Conservation (phyloP, 2,797 vertebrate species). For the Platalea minor region DNA sequence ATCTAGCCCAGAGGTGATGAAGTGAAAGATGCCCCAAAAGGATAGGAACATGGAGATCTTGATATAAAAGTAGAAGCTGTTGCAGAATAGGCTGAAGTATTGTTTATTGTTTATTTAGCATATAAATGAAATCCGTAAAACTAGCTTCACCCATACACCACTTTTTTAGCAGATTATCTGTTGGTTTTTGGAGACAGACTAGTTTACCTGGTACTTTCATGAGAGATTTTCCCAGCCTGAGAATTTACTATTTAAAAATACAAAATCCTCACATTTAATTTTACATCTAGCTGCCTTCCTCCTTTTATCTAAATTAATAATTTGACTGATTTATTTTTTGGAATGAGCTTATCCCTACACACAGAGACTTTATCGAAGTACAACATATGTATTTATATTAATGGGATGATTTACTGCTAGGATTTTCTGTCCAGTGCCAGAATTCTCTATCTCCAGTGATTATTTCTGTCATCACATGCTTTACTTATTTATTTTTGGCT, state of each 20-base stretch:
- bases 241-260: not conserved
- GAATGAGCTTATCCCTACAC: not conserved
- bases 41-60: not conserved
- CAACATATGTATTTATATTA: not conserved
- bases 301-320: not conserved
- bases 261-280: not conserved
- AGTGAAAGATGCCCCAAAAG: not conserved
- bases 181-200: not conserved
- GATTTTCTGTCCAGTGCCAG: not conserved
- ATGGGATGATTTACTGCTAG: not conserved
- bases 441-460: not conserved
- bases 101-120: not conserved
- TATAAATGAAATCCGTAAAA: not conserved
- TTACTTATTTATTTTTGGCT: constrained; percentile 24
- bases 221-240: not conserved
- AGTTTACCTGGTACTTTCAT: not conserved
- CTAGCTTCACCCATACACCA: not conserved
- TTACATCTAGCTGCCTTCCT: not conserved
- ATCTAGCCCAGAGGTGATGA: not conserved
- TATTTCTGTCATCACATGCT: constrained; percentile 31
- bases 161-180: not conserved
- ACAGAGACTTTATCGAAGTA: not conserved
- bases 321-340: not conserved
- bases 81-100: not conserved
- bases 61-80: not conserved